Evolutionary conservation across 35 echinoderm and acorn worm species (phyloP), one percentile per base, ranked within the genome.

Genomic region (Ophiothrix spiculata): DNA sequence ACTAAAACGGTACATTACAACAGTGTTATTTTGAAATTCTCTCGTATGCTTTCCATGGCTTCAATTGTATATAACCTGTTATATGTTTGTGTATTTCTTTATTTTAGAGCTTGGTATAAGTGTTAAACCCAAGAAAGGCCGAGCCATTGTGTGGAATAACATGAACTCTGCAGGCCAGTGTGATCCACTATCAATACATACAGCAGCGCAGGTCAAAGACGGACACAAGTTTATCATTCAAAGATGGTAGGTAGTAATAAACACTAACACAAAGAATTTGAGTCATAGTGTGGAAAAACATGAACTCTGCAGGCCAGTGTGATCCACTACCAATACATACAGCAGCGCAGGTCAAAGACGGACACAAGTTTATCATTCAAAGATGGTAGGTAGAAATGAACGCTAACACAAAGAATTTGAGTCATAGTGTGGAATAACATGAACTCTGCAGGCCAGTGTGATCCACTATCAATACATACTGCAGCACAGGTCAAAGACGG

Each of bases 391-490:
- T 37, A 35, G 10, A 17, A 75, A 75, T 76, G 60, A 15, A 31
- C 4, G 35, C 29, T 10, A 19, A 17, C 76, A 49, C 19, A 49
- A 49, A 19, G 42, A 49, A 49, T 49, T 49, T 49, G 19, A 49
- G 95, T 91, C 10, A 85, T 98, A 45, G 88, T 94, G 13, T 98
- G 95, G 95, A 98, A 98, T 77, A 98, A 98, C 77, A 90, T 94
- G 91, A 78, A 94, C 39, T 11, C 35, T 21, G 31, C 54, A 8
- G 91, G 95, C 16, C 15, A 79, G 4, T 98, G 95, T 78, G 88
- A 94, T 39, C 95, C 95, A 0, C 31, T 86, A 35, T 93, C 91
- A 0, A 10, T 98, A 12, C 95, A 98, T 87, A 83, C 40, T 46
- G 95, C 95, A 33, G 84, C 76, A 10, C 38, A 80, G 45, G 95